Conservation (phyloP, 2,888 invertebrate genomes). For the Folsomia candida region DNA sequence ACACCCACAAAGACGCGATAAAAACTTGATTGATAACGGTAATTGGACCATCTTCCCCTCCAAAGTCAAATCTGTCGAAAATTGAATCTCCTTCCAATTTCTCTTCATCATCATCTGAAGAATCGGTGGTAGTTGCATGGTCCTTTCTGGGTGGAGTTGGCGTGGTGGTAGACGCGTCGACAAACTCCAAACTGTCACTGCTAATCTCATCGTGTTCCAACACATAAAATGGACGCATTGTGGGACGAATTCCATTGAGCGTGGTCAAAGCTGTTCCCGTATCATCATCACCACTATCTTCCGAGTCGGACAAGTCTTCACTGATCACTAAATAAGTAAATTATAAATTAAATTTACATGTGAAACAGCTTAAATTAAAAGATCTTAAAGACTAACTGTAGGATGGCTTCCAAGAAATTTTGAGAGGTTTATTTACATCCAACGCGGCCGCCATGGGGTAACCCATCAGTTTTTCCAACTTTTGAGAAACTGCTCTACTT, state of each 20-base stretch:
- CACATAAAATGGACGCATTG: slow-evolving; percentile 66
- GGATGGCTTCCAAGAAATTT: slow-evolving; percentile 43
- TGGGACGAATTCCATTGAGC: not conserved
- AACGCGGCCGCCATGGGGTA: not conserved
- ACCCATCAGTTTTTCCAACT: not conserved
- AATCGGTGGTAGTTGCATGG: no score
- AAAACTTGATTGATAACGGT: slow-evolving; percentile 59
- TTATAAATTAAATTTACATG: no score
- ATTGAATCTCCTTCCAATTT: slow-evolving; percentile 41
- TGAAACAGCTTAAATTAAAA: no score
- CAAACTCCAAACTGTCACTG: slow-evolving; percentile 12
- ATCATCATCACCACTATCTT: no score
- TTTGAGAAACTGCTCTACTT: not conserved
- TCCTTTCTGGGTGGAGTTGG: not conserved
- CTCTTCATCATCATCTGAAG: slow-evolving; percentile 47
- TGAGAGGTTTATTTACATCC: slow-evolving; percentile 12
- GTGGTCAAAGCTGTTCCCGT: slow-evolving; percentile 2
- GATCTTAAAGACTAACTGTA: no score
- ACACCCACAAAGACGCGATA: slow-evolving; percentile 73
- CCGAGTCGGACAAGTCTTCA: slow-evolving; percentile 11
- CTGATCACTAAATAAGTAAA: not conserved
- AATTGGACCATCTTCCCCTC: slow-evolving; percentile 59
- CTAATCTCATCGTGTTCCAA: slow-evolving; percentile 58
- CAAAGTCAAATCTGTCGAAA: slow-evolving; percentile 54
- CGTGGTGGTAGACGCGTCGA: not conserved